These are phyloP conservation scores for Morus bassanus DNA, from an alignment of 2,797 vertebrate genomes.

Conservation along the genomic window DNA sequence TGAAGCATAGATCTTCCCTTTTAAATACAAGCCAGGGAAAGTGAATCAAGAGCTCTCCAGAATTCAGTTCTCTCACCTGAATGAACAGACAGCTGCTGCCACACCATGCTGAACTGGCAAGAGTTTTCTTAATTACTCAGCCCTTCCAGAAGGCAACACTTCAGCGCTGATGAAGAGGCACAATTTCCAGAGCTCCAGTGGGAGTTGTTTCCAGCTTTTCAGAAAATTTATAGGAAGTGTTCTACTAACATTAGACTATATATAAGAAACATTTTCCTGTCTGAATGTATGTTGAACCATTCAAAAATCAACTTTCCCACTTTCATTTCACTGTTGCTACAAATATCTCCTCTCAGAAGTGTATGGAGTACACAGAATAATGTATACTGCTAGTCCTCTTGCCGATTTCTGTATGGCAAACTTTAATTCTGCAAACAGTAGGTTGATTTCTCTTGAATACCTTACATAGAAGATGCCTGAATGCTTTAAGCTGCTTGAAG, in stretches of 20 bases:
- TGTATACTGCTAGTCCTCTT: neutral
- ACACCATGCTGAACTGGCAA: slow-evolving; percentile 2
- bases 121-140: slow-evolving; percentile 40
- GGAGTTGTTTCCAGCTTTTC: neutral
- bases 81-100: slow-evolving; percentile 34
- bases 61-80: slow-evolving; percentile 46
- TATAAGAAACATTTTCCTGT: neutral
- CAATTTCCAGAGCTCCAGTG: neutral
- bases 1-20: neutral
- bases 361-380: neutral
- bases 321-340: neutral
- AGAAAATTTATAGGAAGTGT: neutral
- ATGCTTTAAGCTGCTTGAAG: neutral
- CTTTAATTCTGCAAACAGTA: neutral
- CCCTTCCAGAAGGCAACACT: slow-evolving; percentile 30
- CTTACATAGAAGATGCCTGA: neutral
- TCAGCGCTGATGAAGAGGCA: slow-evolving; percentile 24
- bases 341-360: neutral
- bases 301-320: neutral
- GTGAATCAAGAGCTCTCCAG: slow-evolving; percentile 24
- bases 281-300: neutral
- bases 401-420: neutral
- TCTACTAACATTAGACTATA: neutral
- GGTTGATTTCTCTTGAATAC: neutral
- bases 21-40: neutral